phyloP scores from a whole-genome alignment of 2,888 invertebrate genomes.

The Eurytoma adleriae region DNA sequence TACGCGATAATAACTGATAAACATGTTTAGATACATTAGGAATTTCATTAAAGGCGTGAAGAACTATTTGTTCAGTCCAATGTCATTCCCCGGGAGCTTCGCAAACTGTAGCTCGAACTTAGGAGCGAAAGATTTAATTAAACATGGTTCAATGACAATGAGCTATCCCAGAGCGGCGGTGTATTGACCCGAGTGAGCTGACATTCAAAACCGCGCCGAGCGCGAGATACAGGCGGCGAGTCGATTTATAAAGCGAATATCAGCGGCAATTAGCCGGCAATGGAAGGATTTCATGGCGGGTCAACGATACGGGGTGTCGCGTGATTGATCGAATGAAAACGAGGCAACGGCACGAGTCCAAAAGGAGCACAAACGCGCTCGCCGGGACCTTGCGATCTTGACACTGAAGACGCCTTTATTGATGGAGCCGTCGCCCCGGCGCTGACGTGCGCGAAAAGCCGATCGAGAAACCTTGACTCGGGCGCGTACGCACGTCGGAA shows the following conservation, averaged over 20 bases:
- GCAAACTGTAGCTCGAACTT: too few species aligned
- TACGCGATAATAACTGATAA: conserved; percentile 28
- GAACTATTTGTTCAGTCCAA: too few species aligned
- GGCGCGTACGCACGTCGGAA: background rate
- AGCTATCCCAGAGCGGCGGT: too few species aligned
- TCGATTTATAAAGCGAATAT: conserved; percentile 25
- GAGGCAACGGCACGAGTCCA: conserved; percentile 10
- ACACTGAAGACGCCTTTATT: conserved; percentile 62
- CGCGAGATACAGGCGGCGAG: background rate
- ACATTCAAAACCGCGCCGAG: background rate
- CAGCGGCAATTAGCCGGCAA: conserved; percentile 33
- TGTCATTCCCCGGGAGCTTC: too few species aligned
- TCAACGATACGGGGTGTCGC: background rate
- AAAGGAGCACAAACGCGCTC: background rate
- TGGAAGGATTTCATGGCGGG: conserved; percentile 11
- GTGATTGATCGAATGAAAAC: conserved; percentile 41
- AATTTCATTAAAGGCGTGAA: conserved; percentile 22
- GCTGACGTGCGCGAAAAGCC: background rate
- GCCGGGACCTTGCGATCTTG: conserved; percentile 64
- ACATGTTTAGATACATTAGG: conserved; percentile 25
- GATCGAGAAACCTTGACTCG: background rate
- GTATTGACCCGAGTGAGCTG: too few species aligned
- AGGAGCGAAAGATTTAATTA: too few species aligned
- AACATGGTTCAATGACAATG: too few species aligned
- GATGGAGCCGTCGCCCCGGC: conserved; percentile 54